Conservation (phyloP, 2,113 vertebrate species). For the Pycnonotus jocosus region DNA sequence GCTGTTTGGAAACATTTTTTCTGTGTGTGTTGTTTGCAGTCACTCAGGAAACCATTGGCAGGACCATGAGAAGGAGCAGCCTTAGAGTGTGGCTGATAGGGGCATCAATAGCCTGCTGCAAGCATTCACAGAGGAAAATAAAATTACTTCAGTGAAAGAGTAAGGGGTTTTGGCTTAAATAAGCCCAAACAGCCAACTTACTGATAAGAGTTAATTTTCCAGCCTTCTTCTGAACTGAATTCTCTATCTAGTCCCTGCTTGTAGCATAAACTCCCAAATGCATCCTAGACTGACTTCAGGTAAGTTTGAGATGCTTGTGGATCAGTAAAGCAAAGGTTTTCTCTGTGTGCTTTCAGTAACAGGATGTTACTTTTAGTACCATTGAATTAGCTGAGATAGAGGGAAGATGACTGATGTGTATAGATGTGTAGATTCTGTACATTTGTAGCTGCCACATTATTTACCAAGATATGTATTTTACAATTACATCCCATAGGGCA, state of each 20-base stretch:
- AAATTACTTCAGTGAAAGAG: background rate
- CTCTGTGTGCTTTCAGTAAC: background rate
- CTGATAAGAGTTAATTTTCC: background rate
- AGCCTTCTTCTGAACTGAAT: background rate
- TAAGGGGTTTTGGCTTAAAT: background rate
- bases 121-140: background rate
- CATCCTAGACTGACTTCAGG: background rate
- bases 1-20: background rate
- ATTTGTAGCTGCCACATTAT: rapidly evolving
- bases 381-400: background rate
- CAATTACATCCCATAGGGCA: rapidly evolving
- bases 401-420: background rate
- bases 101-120: background rate
- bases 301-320: background rate
- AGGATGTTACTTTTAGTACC: background rate
- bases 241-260: background rate
- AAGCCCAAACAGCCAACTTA: background rate
- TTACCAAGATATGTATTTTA: rapidly evolving
- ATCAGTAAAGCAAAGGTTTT: background rate
- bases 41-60: background rate
- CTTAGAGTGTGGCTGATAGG: background rate
- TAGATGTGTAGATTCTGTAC: rapidly evolving
- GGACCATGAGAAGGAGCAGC: background rate
- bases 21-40: background rate
- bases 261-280: background rate